Percentiles rank a stretch among this genome's conserved stretches.
These are phyloP conservation scores for Xanthostigma xanthostigma DNA, from an alignment of 2,888 invertebrate species.

Conservation along the genomic window DNA sequence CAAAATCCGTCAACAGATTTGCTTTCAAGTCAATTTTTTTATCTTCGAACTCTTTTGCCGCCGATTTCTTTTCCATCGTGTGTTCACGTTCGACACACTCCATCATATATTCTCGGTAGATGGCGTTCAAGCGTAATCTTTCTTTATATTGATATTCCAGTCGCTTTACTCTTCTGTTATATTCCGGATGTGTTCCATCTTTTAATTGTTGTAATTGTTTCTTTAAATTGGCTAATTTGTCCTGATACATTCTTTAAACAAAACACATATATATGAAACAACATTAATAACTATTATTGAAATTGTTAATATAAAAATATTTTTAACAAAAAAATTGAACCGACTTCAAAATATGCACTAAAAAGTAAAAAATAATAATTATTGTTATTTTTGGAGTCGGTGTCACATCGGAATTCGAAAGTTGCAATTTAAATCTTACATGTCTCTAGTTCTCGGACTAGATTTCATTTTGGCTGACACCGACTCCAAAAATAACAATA, in stretches of 20 bases:
- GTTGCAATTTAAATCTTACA: no score
- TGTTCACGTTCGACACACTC: constrained; percentile 83
- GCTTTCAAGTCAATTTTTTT: constrained; percentile 84
- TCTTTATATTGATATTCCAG: constrained; percentile 72
- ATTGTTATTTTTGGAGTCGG: no score
- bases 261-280: not conserved
- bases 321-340: no score
- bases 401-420: no score
- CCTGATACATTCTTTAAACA: constrained; percentile 64
- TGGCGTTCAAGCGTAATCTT: constrained; percentile 58
- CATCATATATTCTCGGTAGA: constrained; percentile 64
- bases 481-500: no score
- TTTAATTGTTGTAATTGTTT: constrained; percentile 80
- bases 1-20: constrained; percentile 77
- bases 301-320: no score
- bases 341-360: no score
- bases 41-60: constrained; percentile 86
- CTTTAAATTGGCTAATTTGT: constrained; percentile 75
- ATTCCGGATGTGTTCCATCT: constrained; percentile 77
- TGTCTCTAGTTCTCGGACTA: no score
- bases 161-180: constrained; percentile 62
- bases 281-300: no score
- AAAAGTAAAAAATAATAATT: no score
- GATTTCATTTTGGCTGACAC: no score
- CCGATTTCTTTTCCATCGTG: constrained; percentile 72